Evolutionary conservation across 1,140 invertebrate species (phyloP), one percentile per base, ranked within the genome.

Genomic region (Octopus bimaculoides): DNA sequence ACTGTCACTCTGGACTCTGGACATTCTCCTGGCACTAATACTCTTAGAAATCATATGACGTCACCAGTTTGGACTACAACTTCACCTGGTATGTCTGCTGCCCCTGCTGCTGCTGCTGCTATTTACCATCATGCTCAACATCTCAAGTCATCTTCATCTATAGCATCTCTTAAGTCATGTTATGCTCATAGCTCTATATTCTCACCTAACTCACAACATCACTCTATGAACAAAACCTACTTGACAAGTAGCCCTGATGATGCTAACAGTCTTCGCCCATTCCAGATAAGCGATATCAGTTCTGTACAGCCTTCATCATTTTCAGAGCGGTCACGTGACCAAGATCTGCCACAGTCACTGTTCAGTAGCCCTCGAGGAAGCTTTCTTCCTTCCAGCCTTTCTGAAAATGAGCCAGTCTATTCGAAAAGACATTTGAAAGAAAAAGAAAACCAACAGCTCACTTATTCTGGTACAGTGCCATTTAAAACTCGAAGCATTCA

Each of bases 231-330:
- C 17, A 75, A 82, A 71, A 86, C 85, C 10, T 86, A 84, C 79
- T 81, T 86, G 7, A 86, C 82, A 61, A 83, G 81, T 53, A 83
- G 82, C 76, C 82, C 83, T 10, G 73, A 79, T 52, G 75, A 77
- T n/a, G 73, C 75, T 0, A 79, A 52, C 9, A 56, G 74, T 26
- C 75, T 52, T 69, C 80, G 79, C 54, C 83, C 82, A 17, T 86
- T 86, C 69, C 78, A 79, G 54, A 71, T 84, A 9, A 81, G 83
- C 75, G 86, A 88, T 81, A 85, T 89, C 79, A 88, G 87, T 79
- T 89, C 88, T 17, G 88, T 89, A 53, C 78, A 86, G 73, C 86
- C 85, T 52, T 85, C 86, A 7, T 81, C 83, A 52, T 85, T 83
- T 55, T 79, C 80, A 52, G 82, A 85, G 66, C 78, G 52, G n/a